A percentile compares a stretch with the other conserved stretches of the same genome.
These are phyloP conservation scores for Odocoileus virginianus DNA, from an alignment of 2,113 vertebrate species.

Conservation along the genomic window DNA sequence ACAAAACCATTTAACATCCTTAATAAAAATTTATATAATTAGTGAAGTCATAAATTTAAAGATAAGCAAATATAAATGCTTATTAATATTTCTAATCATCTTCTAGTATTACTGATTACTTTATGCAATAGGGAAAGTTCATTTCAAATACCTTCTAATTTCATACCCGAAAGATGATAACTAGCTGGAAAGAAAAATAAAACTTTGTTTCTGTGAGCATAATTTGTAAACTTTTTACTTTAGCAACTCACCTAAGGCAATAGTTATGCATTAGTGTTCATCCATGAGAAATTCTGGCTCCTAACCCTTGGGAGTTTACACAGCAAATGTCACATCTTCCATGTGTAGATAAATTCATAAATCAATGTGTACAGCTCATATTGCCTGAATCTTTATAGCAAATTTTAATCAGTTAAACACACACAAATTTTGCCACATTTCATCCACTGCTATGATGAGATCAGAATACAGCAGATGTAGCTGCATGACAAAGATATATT, in stretches of 20 bases:
- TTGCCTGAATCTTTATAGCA: not conserved
- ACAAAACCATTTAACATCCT: not conserved
- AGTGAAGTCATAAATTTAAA: not conserved
- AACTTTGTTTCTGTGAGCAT: not conserved
- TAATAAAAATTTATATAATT: not conserved
- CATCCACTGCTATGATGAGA: conserved; percentile 19
- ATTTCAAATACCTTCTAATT: conserved; percentile 31
- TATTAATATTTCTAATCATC: conserved; percentile 16
- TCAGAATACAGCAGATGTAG: conserved; percentile 21
- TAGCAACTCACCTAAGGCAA: not conserved
- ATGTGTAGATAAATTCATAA: conserved; percentile 52
- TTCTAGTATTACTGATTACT: not conserved
- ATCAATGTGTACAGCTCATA: conserved; percentile 34
- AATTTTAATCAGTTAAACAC: conserved; percentile 46
- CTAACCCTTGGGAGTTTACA: conserved; percentile 20
- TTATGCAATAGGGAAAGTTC: not conserved
- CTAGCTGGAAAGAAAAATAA: not conserved
- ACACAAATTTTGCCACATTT: conserved; percentile 41
- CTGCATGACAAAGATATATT: conserved; percentile 23
- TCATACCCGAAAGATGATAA: not conserved
- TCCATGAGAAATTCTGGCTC: conserved; percentile 34
- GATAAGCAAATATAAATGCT: not conserved
- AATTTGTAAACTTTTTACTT: conserved; percentile 45
- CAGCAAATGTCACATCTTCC: conserved; percentile 50
- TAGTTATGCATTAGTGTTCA: not conserved